Base-by-base conservation (phyloP, 2,797 vertebrate genomes). In the Chaetodon trifasciatus region DNA sequence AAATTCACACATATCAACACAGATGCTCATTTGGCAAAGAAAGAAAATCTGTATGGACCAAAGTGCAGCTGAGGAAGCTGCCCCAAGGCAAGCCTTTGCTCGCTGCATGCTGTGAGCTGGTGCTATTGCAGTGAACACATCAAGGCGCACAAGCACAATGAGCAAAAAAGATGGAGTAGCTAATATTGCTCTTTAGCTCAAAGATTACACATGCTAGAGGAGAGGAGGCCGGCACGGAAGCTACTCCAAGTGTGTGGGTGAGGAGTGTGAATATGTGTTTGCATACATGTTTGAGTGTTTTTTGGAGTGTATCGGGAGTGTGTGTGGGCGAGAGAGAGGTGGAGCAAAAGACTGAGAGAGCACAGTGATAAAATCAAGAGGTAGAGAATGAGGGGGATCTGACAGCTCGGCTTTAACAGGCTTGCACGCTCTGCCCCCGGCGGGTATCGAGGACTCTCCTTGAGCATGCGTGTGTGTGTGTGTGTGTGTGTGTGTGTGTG, bases 311-410 rank as follows among this genome's bases (percentile, higher is more conserved):
- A n/a, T 49, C 11, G 0, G 49, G 35, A 64, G 56, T 35, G 78
- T 56, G 77, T 56, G 84, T 84, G 81, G 76, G 88, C 6, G 84
- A 77, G 21, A 52, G 70, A 68, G 82, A 83, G 73, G 75, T 78
- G 70, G 69, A 82, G 76, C 19, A 74, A 75, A 55, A 52, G 37
- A 71, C 40, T 4, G 6, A 52, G 49, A 56, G 62, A 80, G 68
- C 2, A 12, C 12, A 11, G 64, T 50, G 78, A 76, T 85, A 62
- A 78, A 87, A 82, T 64, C 47, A 68, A 74, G 67, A 75, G 64
- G 74, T 16, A 28, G 47, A 57, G 57, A 68, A 50, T 8, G 49
- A 23, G 40, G 63, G 44, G 23, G 46, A n/a, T 72, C 78, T 85
- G 76, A 86, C 84, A 82, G 81, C 61, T 76, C 9, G 5, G 67